Evolutionary conservation across 1,140 invertebrate genomes (phyloP).

Genomic region (Trypoxylus dichotomus): DNA sequence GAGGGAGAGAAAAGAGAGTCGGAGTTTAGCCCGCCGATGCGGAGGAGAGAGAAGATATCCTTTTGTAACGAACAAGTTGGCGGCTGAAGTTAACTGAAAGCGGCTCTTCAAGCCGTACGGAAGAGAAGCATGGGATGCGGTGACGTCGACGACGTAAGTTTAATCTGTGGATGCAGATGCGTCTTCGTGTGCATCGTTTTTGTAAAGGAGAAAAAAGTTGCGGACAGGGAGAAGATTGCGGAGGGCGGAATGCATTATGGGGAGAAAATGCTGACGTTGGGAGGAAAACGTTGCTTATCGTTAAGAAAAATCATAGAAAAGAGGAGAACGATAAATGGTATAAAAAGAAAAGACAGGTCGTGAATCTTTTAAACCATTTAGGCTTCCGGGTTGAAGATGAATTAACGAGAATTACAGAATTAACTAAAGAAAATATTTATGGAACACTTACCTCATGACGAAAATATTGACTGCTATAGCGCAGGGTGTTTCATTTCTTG

Average conservation of each 20-base stretch:
- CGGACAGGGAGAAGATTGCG: background rate
- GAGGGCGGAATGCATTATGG: background rate
- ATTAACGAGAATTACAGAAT: too few relatives aligned
- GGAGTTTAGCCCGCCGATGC: background rate
- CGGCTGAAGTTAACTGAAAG: background rate
- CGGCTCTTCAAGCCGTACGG: background rate
- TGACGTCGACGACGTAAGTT: background rate
- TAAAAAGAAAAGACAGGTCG: too few relatives aligned
- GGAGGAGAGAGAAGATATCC: background rate
- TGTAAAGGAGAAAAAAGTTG: background rate
- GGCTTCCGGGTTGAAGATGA: too few relatives aligned
- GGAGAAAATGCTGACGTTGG: background rate
- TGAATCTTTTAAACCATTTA: too few relatives aligned
- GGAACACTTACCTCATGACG: too few relatives aligned
- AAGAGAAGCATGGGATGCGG: background rate
- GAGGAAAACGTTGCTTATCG: too few relatives aligned
- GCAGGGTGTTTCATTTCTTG: too few relatives aligned
- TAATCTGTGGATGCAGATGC: background rate
- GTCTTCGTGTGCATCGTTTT: background rate
- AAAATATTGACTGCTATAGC: too few relatives aligned
- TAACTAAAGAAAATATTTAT: too few relatives aligned
- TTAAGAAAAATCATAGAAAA: too few relatives aligned
- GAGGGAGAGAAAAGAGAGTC: too few relatives aligned
- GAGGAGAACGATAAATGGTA: too few relatives aligned
- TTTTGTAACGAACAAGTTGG: background rate